phyloP scores from a whole-genome alignment of 2,888 invertebrate genomes.

The Luffia ferchaultella region DNA sequence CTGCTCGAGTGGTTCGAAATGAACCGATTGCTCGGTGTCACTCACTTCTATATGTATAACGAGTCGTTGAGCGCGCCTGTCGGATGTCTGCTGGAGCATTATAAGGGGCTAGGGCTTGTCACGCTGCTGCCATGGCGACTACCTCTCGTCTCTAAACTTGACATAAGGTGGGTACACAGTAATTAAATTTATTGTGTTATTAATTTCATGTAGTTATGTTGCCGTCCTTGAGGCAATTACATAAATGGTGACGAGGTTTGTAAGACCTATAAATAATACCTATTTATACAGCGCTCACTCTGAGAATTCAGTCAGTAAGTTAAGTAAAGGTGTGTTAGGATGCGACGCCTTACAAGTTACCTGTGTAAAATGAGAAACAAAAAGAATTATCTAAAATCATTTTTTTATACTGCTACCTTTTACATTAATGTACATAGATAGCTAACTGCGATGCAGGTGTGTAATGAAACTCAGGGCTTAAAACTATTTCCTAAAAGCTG shows the following conservation, averaged over 20 bases:
- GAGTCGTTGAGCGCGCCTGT: conserved; percentile 84
- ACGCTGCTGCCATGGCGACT: conserved; percentile 85
- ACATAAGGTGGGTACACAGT: conserved; percentile 66
- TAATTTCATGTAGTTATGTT: neutral
- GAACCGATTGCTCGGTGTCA: conserved; percentile 82
- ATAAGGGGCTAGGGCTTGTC: conserved; percentile 70
- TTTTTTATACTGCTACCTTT: no score
- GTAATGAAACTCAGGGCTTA: no score
- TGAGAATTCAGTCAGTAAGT: neutral
- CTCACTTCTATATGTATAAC: conserved; percentile 91
- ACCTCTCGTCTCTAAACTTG: conserved; percentile 86
- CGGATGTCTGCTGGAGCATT: conserved; percentile 78
- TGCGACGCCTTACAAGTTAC: neutral
- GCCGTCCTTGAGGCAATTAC: neutral
- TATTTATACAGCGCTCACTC: neutral
- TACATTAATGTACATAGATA: no score
- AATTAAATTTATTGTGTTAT: neutral
- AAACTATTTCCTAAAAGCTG: no score
- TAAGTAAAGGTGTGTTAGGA: neutral
- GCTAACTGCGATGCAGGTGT: no score
- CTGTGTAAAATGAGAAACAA: neutral
- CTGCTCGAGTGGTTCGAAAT: conserved; percentile 90
- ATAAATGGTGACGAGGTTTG: neutral
- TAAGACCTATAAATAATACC: no score
- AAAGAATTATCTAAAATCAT: no score